Evolutionary conservation across 1,140 invertebrate species (phyloP).

Genomic region (Microplitis mediator): DNA sequence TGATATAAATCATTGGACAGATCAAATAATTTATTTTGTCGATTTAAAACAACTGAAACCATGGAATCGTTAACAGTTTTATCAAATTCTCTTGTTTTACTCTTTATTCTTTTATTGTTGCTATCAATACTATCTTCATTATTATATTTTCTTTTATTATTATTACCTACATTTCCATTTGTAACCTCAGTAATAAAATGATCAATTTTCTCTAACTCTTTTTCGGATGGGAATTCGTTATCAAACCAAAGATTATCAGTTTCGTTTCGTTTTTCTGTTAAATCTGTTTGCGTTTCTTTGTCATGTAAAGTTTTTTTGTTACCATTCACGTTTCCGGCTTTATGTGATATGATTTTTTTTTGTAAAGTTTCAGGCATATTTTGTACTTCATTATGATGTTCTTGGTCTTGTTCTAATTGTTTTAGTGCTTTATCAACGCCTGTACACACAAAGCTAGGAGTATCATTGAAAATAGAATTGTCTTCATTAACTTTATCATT

Average conservation of each 20-base stretch:
- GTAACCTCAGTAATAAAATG: background rate
- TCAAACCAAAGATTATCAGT: background rate
- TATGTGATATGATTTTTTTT: background rate
- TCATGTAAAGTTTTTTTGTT: background rate
- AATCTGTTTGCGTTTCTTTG: background rate
- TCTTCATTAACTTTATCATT: background rate
- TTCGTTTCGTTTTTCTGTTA: background rate
- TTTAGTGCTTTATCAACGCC: too few relatives aligned
- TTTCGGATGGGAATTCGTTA: background rate
- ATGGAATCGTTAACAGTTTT: background rate
- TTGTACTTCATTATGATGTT: background rate
- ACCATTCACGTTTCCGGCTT: background rate
- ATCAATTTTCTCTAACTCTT: slow-evolving; percentile 7
- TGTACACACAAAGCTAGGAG: background rate
- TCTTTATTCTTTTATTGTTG: background rate
- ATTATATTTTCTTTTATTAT: background rate
- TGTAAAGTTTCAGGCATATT: background rate
- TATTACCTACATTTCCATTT: background rate
- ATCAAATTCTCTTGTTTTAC: too few relatives aligned
- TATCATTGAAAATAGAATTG: background rate
- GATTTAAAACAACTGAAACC: background rate
- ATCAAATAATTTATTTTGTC: background rate
- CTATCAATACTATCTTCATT: background rate
- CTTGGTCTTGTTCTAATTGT: too few relatives aligned
- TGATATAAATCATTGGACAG: slow-evolving; percentile 1